Evolutionary conservation across 2,113 vertebrate genomes (phyloP).

Genomic region (Tragelaphus scriptus): DNA sequence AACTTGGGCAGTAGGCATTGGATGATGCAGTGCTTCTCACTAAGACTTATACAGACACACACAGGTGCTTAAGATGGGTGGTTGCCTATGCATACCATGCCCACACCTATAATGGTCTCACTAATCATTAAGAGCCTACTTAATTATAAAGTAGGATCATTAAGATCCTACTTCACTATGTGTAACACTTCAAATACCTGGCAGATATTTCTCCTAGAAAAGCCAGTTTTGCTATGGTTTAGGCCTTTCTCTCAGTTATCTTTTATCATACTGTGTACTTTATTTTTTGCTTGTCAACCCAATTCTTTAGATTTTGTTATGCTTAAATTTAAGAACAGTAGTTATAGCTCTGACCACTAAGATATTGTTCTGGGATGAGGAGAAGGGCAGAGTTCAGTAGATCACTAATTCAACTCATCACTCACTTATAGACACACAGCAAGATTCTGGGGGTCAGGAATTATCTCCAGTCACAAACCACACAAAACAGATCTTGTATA

Average conservation of each 20-base stretch:
- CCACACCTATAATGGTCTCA: not conserved
- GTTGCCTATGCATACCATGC: not conserved
- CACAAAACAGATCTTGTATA: not conserved
- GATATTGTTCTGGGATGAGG: not conserved
- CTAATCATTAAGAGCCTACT: rapidly evolving
- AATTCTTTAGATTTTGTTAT: not conserved
- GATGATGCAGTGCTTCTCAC: not conserved
- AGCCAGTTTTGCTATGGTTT: not conserved
- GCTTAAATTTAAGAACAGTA: not conserved
- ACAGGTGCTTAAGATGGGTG: not conserved
- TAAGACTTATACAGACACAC: not conserved
- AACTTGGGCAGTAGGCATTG: not conserved
- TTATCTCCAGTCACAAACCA: not conserved
- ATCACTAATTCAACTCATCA: not conserved
- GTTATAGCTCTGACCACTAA: not conserved
- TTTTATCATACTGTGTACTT: not conserved
- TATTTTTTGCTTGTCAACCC: not conserved
- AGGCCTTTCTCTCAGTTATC: not conserved
- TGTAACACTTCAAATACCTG: not conserved
- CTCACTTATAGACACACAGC: not conserved
- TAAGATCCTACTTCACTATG: too few relatives aligned
- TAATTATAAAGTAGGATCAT: too few relatives aligned
- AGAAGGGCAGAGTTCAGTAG: not conserved
- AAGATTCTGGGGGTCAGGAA: not conserved
- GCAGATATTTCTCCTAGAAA: not conserved